phyloP scores from a whole-genome alignment of 2,113 vertebrate species.

The Oceanodroma tethys region DNA sequence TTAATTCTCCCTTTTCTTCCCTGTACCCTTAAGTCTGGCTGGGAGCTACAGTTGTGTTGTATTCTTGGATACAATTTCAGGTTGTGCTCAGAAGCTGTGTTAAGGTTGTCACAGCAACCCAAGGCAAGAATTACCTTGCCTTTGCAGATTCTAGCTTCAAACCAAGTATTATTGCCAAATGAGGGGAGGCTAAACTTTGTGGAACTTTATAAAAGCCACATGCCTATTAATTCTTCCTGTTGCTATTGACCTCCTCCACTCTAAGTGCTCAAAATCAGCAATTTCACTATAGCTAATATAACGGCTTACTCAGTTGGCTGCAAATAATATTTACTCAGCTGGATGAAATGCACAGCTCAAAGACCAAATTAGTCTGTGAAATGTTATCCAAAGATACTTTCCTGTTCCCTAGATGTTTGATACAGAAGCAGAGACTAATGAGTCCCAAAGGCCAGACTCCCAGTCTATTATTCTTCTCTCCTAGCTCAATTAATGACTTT shows the following conservation, averaged over 20 bases:
- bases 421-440: constrained; percentile 29
- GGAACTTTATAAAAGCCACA: neutral
- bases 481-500: neutral
- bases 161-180: neutral
- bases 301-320: neutral
- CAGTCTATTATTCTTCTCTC: neutral
- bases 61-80: neutral
- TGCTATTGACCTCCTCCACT: neutral
- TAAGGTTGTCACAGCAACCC: constrained; percentile 60
- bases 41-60: neutral
- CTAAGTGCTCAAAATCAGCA: neutral
- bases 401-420: neutral
- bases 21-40: neutral
- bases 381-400: constrained; percentile 3
- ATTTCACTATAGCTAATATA: neutral
- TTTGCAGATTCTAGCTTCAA: neutral
- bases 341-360: constrained; percentile 1
- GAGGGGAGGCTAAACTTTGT: constrained; percentile 1
- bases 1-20: neutral
- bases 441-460: neutral
- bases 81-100: neutral
- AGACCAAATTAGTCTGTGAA: neutral
- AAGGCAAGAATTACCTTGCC: constrained; percentile 16
- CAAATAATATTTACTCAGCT: constrained; percentile 32
- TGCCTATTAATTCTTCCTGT: neutral